Base-by-base conservation (phyloP, 2,113 vertebrate species). In the Coracopsis vasa region DNA sequence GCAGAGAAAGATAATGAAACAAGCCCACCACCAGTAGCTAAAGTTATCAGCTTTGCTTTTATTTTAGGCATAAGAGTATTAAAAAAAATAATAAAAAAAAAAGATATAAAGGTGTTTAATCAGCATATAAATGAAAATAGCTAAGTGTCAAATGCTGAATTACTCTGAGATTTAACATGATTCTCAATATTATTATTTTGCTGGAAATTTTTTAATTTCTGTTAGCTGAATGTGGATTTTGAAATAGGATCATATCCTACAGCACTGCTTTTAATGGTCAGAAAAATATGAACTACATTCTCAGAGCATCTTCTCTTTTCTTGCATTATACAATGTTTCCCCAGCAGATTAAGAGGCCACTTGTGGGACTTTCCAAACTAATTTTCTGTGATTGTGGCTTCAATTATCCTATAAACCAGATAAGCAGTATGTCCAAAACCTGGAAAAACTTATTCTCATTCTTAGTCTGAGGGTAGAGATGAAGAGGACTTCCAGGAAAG, bases 1-100 rank as follows among this genome's bases (percentile, higher is more conserved):
- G 45, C 41, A 96, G 42, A 91, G n/a, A 96, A 93, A 73, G 80
- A 72, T 69, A 94, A 95, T 90, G 73, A 96, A 98, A 96, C 5
- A 95, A 62, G 47, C 61, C 29, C 62, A 94, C 70, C 77, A 88
- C 66, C 39, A 84, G 24, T 74, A 64, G 54, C 72, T 86, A 92
- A 96, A 74, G 75, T 41, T 39, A 77, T 75, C 94, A 85, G 42
- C 28, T 96, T 67, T 58, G 80, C 93, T 96, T 97, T 96, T 95
- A 78, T 83, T 97, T 81, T 85, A 86, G 80, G 53, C 51, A 81
- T 81, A 86, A 82, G 44, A 86, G 84, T 85, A 95, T 82, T 45
- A 2, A n/a, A 58, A 80, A 79, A 83, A 31, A 74, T 6, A 21
- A 47, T 21, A 21, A 80, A 41, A 5, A 91, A 97, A 96, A 56